Evolutionary conservation across 2,888 invertebrate genomes (phyloP).

Genomic region (Cerceris ruficornis): DNA sequence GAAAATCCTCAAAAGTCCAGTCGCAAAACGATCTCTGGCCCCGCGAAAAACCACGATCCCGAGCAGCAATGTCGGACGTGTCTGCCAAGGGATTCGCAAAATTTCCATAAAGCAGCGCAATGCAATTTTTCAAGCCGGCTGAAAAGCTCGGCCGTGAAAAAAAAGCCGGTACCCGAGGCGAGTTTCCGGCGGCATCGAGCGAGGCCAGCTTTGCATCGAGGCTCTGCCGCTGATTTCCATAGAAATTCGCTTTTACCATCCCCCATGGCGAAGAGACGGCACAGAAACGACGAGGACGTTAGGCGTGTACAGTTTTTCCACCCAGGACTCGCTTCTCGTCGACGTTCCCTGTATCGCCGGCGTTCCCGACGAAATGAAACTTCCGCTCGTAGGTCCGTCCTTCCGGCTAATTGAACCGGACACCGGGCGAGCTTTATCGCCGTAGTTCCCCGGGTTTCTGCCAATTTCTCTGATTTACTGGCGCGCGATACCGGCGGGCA

Average conservation of each 20-base stretch:
- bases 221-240: constrained; percentile 51
- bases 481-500: background rate
- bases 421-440: constrained; percentile 2
- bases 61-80: constrained; percentile 3
- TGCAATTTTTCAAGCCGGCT: constrained; percentile 42
- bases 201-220: constrained; percentile 30
- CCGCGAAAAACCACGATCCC: background rate
- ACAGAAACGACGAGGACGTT: background rate
- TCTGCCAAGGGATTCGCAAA: constrained; percentile 7
- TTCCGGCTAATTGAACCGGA: constrained; percentile 21
- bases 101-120: constrained; percentile 32
- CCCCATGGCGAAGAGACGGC: background rate
- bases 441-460: constrained; percentile 3
- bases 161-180: constrained; percentile 17
- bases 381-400: background rate
- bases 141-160: constrained; percentile 9
- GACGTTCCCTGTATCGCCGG: background rate
- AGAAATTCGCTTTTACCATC: constrained; percentile 49
- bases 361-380: constrained; percentile 8
- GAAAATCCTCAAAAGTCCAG: no score
- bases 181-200: constrained; percentile 28
- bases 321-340: background rate
- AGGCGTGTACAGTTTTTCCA: no score
- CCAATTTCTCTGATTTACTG: constrained; percentile 17
- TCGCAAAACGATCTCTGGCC: no score